Evolutionary conservation across 2,113 vertebrate genomes (phyloP).

Genomic region (Syrrhaptes paradoxus): DNA sequence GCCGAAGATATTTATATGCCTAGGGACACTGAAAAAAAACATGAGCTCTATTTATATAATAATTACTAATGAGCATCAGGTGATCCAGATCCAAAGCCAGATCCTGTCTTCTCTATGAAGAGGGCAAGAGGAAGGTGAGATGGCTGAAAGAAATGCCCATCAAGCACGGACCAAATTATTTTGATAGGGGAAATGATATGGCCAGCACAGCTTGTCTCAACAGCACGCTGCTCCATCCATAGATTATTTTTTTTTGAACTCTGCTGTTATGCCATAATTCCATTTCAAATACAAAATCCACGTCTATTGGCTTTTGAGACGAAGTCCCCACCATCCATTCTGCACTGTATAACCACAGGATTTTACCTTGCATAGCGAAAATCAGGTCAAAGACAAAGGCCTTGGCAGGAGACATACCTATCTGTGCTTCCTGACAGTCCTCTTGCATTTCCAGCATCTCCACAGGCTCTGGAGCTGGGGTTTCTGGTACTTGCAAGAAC

Average conservation of each 20-base stretch:
- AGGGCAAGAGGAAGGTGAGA: neutral
- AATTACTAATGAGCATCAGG: neutral
- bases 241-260: neutral
- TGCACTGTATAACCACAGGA: neutral
- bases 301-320: neutral
- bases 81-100: neutral
- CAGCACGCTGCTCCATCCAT: neutral
- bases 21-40: neutral
- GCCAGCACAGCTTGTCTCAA: neutral
- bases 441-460: conserved; percentile 89
- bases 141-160: neutral
- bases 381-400: neutral
- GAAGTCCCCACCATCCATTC: neutral
- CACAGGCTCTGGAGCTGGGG: conserved; percentile 88
- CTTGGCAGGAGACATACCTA: conserved; percentile 78
- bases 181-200: fast-evolving
- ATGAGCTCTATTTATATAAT: neutral
- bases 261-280: neutral
- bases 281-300: neutral
- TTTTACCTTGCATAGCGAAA: fast-evolving
- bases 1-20: neutral
- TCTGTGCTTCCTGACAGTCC: conserved; percentile 89
- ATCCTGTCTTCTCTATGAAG: neutral
- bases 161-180: neutral
- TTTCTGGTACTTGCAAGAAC: conserved; percentile 98